Conservation (phyloP, 2,113 vertebrate genomes). For the Bubalus kerabau region DNA sequence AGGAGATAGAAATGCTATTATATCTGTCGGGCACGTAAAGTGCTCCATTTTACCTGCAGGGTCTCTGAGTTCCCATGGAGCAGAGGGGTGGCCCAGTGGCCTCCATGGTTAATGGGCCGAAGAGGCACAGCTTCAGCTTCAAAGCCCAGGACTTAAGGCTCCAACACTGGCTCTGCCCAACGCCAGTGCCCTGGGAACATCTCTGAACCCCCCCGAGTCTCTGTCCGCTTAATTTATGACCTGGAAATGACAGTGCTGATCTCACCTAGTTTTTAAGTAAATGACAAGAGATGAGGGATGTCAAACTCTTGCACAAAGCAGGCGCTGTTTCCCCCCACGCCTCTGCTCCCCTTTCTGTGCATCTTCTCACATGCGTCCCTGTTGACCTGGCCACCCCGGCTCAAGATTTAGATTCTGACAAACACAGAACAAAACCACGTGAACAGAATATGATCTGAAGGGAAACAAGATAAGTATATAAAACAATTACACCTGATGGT, state of each 20-base stretch:
- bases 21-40: background rate
- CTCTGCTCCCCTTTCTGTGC: background rate
- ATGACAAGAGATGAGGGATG: background rate
- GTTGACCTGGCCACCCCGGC: background rate
- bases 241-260: background rate
- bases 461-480: background rate
- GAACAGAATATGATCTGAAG: background rate
- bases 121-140: background rate
- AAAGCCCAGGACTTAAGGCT: background rate
- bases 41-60: background rate
- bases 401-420: background rate
- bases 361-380: background rate
- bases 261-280: background rate
- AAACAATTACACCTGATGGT: background rate
- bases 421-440: background rate
- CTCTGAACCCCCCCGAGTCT: background rate
- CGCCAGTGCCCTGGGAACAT: background rate
- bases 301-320: background rate
- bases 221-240: background rate
- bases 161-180: background rate
- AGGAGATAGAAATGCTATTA: background rate
- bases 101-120: background rate
- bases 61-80: background rate
- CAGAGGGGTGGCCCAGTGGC: no score
- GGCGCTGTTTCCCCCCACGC: no score